Conservation (phyloP, 2,888 invertebrate species). For the Chesias legatella region DNA sequence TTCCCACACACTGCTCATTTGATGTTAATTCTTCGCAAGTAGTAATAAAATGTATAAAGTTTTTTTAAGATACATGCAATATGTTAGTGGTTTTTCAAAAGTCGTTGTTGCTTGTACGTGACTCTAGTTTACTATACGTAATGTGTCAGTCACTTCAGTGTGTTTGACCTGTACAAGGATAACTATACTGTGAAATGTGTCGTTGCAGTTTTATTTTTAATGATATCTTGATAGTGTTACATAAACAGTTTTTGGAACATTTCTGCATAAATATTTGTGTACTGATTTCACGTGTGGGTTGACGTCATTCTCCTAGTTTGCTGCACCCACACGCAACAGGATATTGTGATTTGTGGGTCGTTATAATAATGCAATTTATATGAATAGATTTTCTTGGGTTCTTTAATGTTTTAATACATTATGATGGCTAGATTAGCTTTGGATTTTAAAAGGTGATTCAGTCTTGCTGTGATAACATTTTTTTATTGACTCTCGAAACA, state of each 20-base stretch:
- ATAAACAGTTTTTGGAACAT: too few relatives aligned
- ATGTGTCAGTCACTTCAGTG: slow-evolving; percentile 11
- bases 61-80: slow-evolving; percentile 2
- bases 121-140: slow-evolving; percentile 4
- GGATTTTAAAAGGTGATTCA: too few relatives aligned
- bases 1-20: slow-evolving; percentile 15
- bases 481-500: too few relatives aligned
- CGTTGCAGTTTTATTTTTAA: too few relatives aligned
- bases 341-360: slow-evolving; percentile 17
- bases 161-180: slow-evolving; percentile 12
- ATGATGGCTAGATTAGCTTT: too few relatives aligned
- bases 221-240: too few relatives aligned
- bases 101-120: slow-evolving; percentile 11
- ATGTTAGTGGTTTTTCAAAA: slow-evolving; percentile 5
- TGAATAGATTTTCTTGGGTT: too few relatives aligned
- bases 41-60: background rate
- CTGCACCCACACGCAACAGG: slow-evolving; percentile 24
- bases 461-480: too few relatives aligned
- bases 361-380: background rate
- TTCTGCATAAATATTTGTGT: background rate
- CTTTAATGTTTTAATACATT: too few relatives aligned
- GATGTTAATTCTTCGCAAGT: background rate
- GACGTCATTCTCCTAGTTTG: slow-evolving; percentile 9
- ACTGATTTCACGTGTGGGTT: slow-evolving; percentile 15
- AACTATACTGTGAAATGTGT: slow-evolving; percentile 1